Conservation (phyloP, 2,888 invertebrate genomes). For the Cordilura impudica region DNA sequence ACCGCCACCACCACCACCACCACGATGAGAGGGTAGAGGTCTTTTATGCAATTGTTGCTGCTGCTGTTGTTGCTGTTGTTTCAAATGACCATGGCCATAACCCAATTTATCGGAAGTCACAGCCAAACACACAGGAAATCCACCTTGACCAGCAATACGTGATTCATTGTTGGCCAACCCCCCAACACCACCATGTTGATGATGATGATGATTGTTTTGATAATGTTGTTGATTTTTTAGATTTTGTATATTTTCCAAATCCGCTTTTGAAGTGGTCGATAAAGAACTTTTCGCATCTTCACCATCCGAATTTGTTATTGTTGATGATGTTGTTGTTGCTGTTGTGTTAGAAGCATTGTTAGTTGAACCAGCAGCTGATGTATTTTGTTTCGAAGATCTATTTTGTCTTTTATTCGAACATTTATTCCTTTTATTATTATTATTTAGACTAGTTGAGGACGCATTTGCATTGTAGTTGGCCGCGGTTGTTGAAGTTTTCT, state of each 20-base stretch:
- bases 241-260: conserved; percentile 77
- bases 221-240: conserved; percentile 72
- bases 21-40: conserved; percentile 48
- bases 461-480: conserved; percentile 56
- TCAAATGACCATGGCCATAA: conserved; percentile 69
- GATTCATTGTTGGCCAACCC: no score
- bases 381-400: conserved; percentile 70
- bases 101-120: conserved; percentile 68
- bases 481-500: conserved; percentile 53
- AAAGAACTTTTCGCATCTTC: conserved; percentile 49
- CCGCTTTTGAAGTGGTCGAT: conserved; percentile 70
- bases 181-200: conserved; percentile 41
- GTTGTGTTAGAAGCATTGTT: conserved; percentile 55
- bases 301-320: conserved; percentile 57
- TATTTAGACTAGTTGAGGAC: conserved; percentile 59
- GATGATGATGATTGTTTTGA: conserved; percentile 47
- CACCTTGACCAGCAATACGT: conserved; percentile 59
- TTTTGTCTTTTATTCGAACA: conserved; percentile 76
- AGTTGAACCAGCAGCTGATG: not conserved
- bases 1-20: conserved; percentile 16
- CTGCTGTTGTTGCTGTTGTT: conserved; percentile 68
- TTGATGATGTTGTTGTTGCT: conserved; percentile 59
- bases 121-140: conserved; percentile 52
- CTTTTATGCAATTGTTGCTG: conserved; percentile 65
- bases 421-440: conserved; percentile 70